Base-by-base conservation (phyloP, 2,113 vertebrate species). In the Orcinus orca region DNA sequence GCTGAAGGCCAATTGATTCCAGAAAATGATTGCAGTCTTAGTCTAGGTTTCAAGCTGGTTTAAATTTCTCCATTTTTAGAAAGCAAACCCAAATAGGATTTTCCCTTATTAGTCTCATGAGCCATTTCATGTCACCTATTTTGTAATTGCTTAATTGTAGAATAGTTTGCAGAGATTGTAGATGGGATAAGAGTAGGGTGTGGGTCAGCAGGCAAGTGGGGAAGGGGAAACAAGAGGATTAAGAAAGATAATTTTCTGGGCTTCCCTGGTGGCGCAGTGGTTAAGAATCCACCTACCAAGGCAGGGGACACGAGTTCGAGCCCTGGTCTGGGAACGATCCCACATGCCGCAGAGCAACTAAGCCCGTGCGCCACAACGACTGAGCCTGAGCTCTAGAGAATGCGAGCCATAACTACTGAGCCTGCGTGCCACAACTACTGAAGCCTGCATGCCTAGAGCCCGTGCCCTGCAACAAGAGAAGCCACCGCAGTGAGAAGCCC, bases 301-400 rank as follows among this genome's bases (percentile, higher is more conserved):
- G 53, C 53, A 18, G 53, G 1, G 53, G 53, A 53, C 53, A 18
- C 0, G 0, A 5, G 15, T 18, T 53, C 0, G 1, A 53, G 53
- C 15, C 15, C 53, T 53, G 15, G 15, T 53, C 53, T 53, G 53
- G 15, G 53, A 53, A 17, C 14, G 5, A 17, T 53, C 53, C 53
- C 53, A 53, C 53, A 6, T 17, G 53, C 53, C 53, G 0, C 1
- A 5, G 15, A 53, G 50, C 50, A 53, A 53, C 53, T 53, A 53
- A 53, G 53, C 53, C 53, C 5, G 5, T 53, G 53, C 0, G 0
- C 53, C 53, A 53, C 53, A 53, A 53, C 53, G 17, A 53, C 53
- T 17, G 53, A 53, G 53, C 53, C 53, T 53, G 53, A 53, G 53
- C 53, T 53, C 53, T 53, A 53, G 53, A 53, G 15, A 17, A 15